A percentile compares a stretch with the other conserved stretches of the same genome.
Evolutionary conservation across 2,797 vertebrate species (phyloP).

Genomic region (Sparidentex hasta): DNA sequence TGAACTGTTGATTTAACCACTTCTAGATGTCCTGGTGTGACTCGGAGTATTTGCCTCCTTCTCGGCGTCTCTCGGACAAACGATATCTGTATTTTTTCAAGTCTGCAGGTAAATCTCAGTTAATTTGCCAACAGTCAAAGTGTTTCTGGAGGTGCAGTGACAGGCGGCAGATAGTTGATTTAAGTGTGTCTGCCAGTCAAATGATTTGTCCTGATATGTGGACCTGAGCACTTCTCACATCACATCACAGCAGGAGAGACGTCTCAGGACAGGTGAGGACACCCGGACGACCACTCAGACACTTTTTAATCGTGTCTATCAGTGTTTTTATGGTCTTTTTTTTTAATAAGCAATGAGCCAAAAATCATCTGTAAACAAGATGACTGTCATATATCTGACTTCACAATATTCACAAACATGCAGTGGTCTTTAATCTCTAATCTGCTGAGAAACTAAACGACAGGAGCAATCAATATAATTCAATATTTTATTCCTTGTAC

Average conservation of each 20-base stretch:
- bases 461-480: neutral
- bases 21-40: no score
- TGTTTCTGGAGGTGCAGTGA: neutral
- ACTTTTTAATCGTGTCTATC: neutral
- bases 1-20: neutral
- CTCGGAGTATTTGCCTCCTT: neutral
- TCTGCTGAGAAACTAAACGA: no score
- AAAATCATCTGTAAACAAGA: neutral
- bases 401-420: neutral
- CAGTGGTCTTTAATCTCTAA: neutral
- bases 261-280: conserved; percentile 10
- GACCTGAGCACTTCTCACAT: neutral
- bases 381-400: neutral
- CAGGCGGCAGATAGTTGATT: conserved; percentile 4
- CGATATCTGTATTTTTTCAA: neutral
- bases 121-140: conserved; percentile 67
- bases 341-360: neutral
- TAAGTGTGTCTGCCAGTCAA: conserved; percentile 33
- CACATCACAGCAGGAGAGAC: neutral
- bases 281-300: neutral
- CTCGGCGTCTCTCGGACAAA: neutral
- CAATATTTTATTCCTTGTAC: neutral
- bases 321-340: neutral
- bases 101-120: conserved; percentile 27
- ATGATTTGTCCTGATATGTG: neutral